These are phyloP conservation scores for Yoshiicerus persimilis DNA, from an alignment of 1,140 invertebrate species.

Conservation along the genomic window DNA sequence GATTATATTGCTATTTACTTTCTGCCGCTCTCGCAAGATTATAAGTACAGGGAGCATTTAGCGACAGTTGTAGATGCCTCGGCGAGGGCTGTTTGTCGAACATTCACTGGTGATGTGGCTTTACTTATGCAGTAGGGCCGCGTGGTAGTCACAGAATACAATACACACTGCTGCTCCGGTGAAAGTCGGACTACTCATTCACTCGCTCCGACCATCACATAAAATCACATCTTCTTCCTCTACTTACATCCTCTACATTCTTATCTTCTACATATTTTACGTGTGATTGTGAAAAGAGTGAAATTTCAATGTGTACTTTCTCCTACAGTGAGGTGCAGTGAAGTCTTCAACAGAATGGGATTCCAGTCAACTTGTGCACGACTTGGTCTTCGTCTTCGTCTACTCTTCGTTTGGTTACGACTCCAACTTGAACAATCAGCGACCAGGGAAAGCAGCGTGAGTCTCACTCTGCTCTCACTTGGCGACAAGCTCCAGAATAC, in stretches of 20 bases:
- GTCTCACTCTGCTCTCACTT: too few species aligned
- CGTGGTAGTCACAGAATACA: not conserved
- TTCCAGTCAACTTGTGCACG: conserved; percentile 9
- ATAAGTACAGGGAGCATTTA: too few species aligned
- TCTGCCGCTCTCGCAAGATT: too few species aligned
- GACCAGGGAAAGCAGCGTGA: not conserved
- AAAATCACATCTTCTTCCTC: not conserved
- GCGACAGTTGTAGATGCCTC: too few species aligned
- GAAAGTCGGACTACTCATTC: not conserved
- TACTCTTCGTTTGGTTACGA: not conserved
- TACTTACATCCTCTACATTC: conserved; percentile 12
- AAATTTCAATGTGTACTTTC: conserved; percentile 23
- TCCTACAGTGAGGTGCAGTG: not conserved
- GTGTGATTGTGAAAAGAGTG: conserved; percentile 19
- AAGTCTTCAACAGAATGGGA: not conserved
- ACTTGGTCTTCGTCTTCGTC: not conserved
- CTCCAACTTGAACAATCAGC: not conserved
- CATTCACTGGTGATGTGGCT: not conserved
- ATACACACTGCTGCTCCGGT: not conserved
- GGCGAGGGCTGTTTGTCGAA: too few species aligned
- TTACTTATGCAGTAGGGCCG: too few species aligned
- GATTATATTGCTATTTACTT: too few species aligned
- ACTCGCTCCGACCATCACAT: not conserved
- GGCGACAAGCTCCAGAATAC: too few species aligned
- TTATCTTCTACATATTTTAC: conserved; percentile 1